Evolutionary conservation across 1,140 invertebrate species (phyloP).

Genomic region (Heliconius melpomene): DNA sequence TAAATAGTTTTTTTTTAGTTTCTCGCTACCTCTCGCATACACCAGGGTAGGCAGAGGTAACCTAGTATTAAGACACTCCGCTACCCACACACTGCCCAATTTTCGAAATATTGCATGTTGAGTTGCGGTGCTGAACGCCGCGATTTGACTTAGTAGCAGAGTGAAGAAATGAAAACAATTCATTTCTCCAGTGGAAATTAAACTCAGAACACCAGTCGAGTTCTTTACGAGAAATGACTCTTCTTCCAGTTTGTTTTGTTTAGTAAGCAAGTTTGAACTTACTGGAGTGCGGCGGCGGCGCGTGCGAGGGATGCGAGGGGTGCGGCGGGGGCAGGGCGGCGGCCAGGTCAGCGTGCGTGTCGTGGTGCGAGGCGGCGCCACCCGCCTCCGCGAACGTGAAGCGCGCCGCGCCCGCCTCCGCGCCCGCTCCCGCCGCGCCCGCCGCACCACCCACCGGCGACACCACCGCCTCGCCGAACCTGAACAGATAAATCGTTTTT

Average conservation of each 20-base stretch:
- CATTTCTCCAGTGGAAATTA: too few relatives aligned
- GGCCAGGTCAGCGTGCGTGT: slow-evolving; percentile 89
- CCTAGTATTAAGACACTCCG: background rate
- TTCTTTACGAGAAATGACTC: too few relatives aligned
- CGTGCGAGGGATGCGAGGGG: slow-evolving; percentile 68
- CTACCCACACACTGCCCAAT: background rate
- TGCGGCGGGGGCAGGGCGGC: slow-evolving; percentile 89
- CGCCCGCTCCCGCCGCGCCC: slow-evolving; percentile 63
- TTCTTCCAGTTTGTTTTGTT: too few relatives aligned
- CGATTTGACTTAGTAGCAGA: background rate
- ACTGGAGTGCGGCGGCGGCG: background rate
- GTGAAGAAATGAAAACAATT: background rate
- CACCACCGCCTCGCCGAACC: slow-evolving; percentile 94
- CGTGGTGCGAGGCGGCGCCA: slow-evolving; percentile 84
- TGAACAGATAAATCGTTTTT: slow-evolving; percentile 36
- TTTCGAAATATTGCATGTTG: background rate
- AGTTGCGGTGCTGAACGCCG: background rate
- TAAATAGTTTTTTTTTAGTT: slow-evolving; percentile 2
- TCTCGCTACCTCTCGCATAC: background rate
- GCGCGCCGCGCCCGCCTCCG: slow-evolving; percentile 71
- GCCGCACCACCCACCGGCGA: slow-evolving; percentile 84
- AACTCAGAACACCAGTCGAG: too few relatives aligned
- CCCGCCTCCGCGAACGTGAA: slow-evolving; percentile 88
- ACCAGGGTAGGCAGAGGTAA: too few relatives aligned
- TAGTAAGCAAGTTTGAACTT: background rate